Evolutionary conservation across 1,140 invertebrate genomes (phyloP).

Genomic region (Ips nitidus): DNA sequence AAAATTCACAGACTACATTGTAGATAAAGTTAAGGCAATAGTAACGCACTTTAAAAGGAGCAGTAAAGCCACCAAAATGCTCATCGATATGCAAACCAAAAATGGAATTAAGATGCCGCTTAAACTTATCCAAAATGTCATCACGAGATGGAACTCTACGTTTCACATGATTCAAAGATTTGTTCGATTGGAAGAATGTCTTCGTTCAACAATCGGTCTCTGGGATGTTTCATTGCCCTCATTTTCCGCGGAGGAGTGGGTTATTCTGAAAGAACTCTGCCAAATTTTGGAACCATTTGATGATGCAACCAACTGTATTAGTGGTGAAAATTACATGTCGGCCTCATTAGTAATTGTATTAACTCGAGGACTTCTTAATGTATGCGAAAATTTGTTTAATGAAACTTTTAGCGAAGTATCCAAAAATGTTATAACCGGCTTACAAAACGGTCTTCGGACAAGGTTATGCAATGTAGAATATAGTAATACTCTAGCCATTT

Average conservation of each 20-base stretch:
- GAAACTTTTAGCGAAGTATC: background rate
- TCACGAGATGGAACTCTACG: slow-evolving; percentile 50
- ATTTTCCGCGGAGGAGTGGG: slow-evolving; percentile 34
- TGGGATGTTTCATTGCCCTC: slow-evolving; percentile 15
- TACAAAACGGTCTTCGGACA: slow-evolving; percentile 26
- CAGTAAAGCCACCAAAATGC: slow-evolving; percentile 45
- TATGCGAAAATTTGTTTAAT: slow-evolving; percentile 3
- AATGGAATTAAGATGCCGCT: slow-evolving; percentile 21
- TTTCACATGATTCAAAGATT: slow-evolving; percentile 52
- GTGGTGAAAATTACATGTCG: slow-evolving; percentile 40
- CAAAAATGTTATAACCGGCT: slow-evolving; percentile 4
- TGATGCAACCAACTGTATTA: slow-evolving; percentile 38
- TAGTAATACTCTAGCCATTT: slow-evolving; percentile 32
- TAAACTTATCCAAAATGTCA: slow-evolving; percentile 47
- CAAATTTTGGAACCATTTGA: slow-evolving; percentile 42
- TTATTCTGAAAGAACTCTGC: slow-evolving; percentile 26
- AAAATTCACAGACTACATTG: slow-evolving; percentile 23
- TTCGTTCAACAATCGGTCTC: slow-evolving; percentile 41
- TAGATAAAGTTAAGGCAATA: slow-evolving; percentile 48
- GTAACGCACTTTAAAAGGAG: slow-evolving; percentile 51
- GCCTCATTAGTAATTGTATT: slow-evolving; percentile 40
- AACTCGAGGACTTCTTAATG: slow-evolving; percentile 15
- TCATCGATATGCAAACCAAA: slow-evolving; percentile 40
- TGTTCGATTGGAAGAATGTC: slow-evolving; percentile 44
- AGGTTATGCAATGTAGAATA: slow-evolving; percentile 29